A percentile compares a stretch with the other conserved stretches of the same genome.
phyloP scores from a whole-genome alignment of 2,888 invertebrate species.

The Mythimna ferrago region DNA sequence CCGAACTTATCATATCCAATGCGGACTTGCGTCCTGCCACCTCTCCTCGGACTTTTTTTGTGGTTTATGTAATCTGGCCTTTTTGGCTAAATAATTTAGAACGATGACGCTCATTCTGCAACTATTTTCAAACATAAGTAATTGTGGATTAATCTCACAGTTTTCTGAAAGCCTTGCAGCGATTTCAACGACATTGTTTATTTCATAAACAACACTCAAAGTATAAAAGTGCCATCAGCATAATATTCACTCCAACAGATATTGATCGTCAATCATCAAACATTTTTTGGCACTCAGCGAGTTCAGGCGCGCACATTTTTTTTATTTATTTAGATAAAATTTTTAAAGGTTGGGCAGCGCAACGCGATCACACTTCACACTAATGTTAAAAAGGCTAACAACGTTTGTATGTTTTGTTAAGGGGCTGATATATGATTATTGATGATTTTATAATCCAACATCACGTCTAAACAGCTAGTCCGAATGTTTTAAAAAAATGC shows the following conservation, averaged over 20 bases:
- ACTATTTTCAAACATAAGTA: slow-evolving; percentile 11
- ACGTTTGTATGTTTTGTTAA: too few relatives aligned
- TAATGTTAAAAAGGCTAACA: too few relatives aligned
- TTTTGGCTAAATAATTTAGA: slow-evolving; percentile 1
- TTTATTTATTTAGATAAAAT: slow-evolving; percentile 8
- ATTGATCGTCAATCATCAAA: slow-evolving; percentile 43
- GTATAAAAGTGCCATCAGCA: slow-evolving; percentile 13
- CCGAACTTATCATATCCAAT: too few relatives aligned
- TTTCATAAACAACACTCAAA: slow-evolving; percentile 30
- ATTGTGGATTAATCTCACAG: not conserved
- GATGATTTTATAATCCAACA: too few relatives aligned
- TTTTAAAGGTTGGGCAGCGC: slow-evolving; percentile 19
- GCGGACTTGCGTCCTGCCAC: too few relatives aligned
- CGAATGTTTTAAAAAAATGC: too few relatives aligned
- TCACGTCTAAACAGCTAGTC: too few relatives aligned
- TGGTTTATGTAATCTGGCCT: too few relatives aligned
- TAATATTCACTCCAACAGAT: slow-evolving; percentile 11
- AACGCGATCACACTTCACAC: too few relatives aligned
- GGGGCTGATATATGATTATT: too few relatives aligned
- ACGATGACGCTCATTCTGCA: not conserved
- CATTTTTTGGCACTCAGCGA: slow-evolving; percentile 19
- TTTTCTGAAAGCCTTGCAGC: not conserved
- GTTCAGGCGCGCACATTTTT: slow-evolving; percentile 1
- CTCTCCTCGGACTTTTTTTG: too few relatives aligned
- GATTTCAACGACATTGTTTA: slow-evolving; percentile 20